Base-by-base conservation (phyloP, 2,113 vertebrate species). In the Atractosteus spatula region DNA sequence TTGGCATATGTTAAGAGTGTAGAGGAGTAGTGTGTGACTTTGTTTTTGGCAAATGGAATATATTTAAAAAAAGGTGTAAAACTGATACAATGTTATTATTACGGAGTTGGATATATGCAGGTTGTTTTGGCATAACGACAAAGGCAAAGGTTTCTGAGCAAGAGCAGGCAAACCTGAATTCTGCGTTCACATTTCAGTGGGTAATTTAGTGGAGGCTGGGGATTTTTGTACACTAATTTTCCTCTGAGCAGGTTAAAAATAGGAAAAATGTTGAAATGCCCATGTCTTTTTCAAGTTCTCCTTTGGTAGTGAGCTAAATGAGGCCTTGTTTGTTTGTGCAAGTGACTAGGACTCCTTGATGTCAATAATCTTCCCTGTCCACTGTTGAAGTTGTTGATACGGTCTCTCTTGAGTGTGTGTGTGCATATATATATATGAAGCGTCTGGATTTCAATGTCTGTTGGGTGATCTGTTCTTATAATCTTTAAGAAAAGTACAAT, bases 401-500 rank as follows among this genome's bases (percentile, higher is more conserved):
- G 29, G 29, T 29, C 29, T 29, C 29, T 29, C 29, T 29, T 51
- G 47, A 7, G 47, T 51, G 47, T 51, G 47, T 51, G 47, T 51
- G 47, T 51, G 47, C 10, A 51, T 51, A 51, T 51, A 51, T 51
- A 51, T 51, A 51, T 51, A 51, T 51, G 45, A 42, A 59, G 76
- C 68, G 78, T 82, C 66, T 67, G 64, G 8, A 16, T 64, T 43
- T 55, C 8, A 13, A n/a, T 62, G 62, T 75, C 74, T 16, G 71
- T 73, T 77, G 71, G 62, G 66, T 61, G 61, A 74, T 16, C 8
- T 69, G 55, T 76, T 77, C 68, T 76, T 76, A 76, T 77, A 78
- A 85, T 76, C 68, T 69, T 80, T 78, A 29, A 41, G 67, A 83
- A 71, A 77, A 80, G 71, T 69, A 78, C 81, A 76, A 79, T 81